phyloP scores from a whole-genome alignment of 2,888 invertebrate genomes.

The Melipona bicolor region DNA sequence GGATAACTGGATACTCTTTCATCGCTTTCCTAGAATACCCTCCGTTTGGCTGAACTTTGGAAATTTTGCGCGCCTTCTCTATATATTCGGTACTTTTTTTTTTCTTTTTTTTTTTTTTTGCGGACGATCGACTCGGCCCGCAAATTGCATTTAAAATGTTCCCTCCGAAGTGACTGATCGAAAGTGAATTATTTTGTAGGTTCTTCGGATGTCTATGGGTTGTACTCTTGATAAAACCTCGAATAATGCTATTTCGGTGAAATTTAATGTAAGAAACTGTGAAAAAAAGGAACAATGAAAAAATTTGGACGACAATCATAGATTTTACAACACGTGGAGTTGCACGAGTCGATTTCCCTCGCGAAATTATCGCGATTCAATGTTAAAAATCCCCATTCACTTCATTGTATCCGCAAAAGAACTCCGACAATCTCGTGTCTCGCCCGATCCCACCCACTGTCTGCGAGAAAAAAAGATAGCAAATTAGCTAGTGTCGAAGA shows the following conservation, averaged over 20 bases:
- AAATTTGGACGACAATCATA: neutral
- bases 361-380: neutral
- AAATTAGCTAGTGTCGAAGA: conserved; percentile 49
- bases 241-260: too few relatives aligned
- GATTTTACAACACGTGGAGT: neutral
- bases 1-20: conserved; percentile 5
- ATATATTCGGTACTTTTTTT: too few relatives aligned
- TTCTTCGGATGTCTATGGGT: too few relatives aligned
- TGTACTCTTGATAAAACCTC: too few relatives aligned
- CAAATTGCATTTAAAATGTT: too few relatives aligned
- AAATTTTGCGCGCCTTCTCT: too few relatives aligned
- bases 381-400: neutral
- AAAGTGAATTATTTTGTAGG: too few relatives aligned
- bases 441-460: neutral
- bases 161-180: too few relatives aligned
- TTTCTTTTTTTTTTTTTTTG: neutral
- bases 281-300: neutral
- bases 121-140: too few relatives aligned
- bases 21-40: neutral
- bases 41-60: neutral
- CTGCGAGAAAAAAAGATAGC: neutral
- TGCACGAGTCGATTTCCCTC: accelerated
- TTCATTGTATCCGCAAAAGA: too few relatives aligned
- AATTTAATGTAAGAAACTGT: too few relatives aligned
- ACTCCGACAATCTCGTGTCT: neutral